Base-by-base conservation (phyloP, 2,113 vertebrate genomes). In the Siphamia tubifer region DNA sequence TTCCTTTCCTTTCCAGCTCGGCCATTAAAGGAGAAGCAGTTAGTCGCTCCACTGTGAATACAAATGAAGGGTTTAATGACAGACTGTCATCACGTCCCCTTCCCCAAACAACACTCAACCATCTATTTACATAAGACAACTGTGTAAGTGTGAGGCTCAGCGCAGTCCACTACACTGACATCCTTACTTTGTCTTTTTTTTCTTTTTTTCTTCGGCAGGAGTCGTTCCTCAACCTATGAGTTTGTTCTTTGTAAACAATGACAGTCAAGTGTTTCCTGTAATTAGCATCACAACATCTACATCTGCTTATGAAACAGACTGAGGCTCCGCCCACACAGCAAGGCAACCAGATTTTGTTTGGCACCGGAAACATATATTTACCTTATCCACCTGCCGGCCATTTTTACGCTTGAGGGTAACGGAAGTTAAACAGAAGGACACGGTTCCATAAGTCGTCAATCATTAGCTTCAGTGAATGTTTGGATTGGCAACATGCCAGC, bases 11-110 rank as follows among this genome's bases (percentile, higher is more conserved):
- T 52, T 64, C 40, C 53, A 51, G 39, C 48, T 1, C 44, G 52
- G 23, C 66, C 36, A 64, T 81, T 76, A 66, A 48, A 32, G 63
- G 44, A 70, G 54, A 81, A 54, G 64, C 55, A 67, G 42, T 55
- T 15, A 39, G 49, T 54, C 39, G 34, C 28, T 62, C 78, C 16
- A 8, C 76, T 54, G 9, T 79, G 72, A 84, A 87, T 78, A 86
- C 79, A 79, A 88, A 86, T 83, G 49, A 48, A 74, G 45, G 31
- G 21, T 74, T 78, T 83, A 83, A 84, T 73, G 64, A 74, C 52
- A 32, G 52, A 78, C 63, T 82, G 63, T 82, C 75, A 74, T 79
- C 44, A 28, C 16, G 53, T 60, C 56, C 38, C 42, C 69, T 35
- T 75, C 74, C 60, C 55, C 51, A 69, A 74, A 85, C 63, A 69